Evolutionary conservation across 2,888 invertebrate genomes (phyloP).

Genomic region (Augochlorella aurata): DNA sequence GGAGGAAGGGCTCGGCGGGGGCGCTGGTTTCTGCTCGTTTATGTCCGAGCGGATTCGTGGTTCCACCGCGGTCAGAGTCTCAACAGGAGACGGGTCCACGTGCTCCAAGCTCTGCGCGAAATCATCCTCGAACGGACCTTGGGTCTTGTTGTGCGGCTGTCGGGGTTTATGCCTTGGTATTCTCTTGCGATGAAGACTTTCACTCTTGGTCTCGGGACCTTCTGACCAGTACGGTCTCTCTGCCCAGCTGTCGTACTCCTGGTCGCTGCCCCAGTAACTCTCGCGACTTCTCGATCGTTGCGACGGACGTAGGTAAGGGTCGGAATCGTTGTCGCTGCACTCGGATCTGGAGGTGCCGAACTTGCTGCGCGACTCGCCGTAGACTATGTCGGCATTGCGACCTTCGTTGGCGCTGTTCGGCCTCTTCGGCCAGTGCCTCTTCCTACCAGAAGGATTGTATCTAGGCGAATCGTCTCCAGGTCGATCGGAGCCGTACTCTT

Average conservation of each 20-base stretch:
- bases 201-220: conserved; percentile 75
- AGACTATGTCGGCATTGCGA: conserved; percentile 75
- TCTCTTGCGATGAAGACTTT: conserved; percentile 77
- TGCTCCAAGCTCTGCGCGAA: conserved; percentile 83
- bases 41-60: conserved; percentile 71
- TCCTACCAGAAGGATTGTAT: conserved; percentile 70
- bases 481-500: conserved; percentile 77
- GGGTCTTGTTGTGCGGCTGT: conserved; percentile 78
- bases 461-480: conserved; percentile 75
- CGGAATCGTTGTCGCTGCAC: conserved; percentile 80
- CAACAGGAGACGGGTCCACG: conserved; percentile 68
- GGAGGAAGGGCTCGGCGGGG: conserved; percentile 46
- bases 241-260: conserved; percentile 79
- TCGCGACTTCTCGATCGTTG: conserved; percentile 79
- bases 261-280: conserved; percentile 80
- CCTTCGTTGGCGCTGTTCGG: conserved; percentile 80
- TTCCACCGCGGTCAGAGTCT: conserved; percentile 68
- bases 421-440: conserved; percentile 78
- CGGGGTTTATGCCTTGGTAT: conserved; percentile 76
- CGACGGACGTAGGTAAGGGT: conserved; percentile 76
- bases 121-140: conserved; percentile 86
- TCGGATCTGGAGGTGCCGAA: conserved; percentile 80
- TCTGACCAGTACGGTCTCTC: conserved; percentile 80
- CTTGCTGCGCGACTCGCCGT: conserved; percentile 74
- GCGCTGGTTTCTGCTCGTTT: conserved; percentile 55